These are phyloP conservation scores for Eupithecia centaureata DNA, from an alignment of 2,888 invertebrate species.

Conservation along the genomic window DNA sequence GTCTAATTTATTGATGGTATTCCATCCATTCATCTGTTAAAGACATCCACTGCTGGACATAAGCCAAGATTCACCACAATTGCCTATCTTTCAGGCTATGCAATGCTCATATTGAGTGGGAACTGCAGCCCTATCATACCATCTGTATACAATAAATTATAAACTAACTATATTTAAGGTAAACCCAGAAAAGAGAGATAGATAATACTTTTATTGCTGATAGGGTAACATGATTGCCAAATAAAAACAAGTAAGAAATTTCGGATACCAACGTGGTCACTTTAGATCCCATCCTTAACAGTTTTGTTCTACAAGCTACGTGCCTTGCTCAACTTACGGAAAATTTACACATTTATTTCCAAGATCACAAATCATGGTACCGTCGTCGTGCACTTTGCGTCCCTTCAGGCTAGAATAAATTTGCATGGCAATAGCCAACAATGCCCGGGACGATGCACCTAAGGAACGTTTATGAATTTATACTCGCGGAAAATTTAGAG, in stretches of 20 bases:
- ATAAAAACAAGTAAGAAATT: not conserved
- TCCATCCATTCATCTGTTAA: not conserved
- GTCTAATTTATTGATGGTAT: not conserved
- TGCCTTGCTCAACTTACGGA: not conserved
- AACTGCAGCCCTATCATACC: not conserved
- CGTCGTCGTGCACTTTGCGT: constrained; percentile 23
- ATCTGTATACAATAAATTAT: not conserved
- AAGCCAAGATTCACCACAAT: not conserved
- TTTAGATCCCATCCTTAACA: not conserved
- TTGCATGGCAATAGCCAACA: constrained; percentile 47
- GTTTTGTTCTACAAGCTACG: not conserved
- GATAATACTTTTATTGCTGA: no score
- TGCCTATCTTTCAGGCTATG: not conserved
- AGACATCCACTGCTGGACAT: not conserved
- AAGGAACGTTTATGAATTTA: constrained; percentile 41
- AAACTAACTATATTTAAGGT: not conserved
- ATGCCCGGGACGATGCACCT: constrained; percentile 29
- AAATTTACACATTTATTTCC: constrained; percentile 7
- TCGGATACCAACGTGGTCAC: not conserved
- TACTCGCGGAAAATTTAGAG: constrained; percentile 12
- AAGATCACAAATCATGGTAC: constrained; percentile 20
- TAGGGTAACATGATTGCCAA: not conserved
- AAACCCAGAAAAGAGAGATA: no score
- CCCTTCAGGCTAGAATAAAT: constrained; percentile 50
- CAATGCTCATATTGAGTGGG: not conserved